These are phyloP conservation scores for Hippolais icterina DNA, from an alignment of 2,113 vertebrate genomes.

Conservation along the genomic window DNA sequence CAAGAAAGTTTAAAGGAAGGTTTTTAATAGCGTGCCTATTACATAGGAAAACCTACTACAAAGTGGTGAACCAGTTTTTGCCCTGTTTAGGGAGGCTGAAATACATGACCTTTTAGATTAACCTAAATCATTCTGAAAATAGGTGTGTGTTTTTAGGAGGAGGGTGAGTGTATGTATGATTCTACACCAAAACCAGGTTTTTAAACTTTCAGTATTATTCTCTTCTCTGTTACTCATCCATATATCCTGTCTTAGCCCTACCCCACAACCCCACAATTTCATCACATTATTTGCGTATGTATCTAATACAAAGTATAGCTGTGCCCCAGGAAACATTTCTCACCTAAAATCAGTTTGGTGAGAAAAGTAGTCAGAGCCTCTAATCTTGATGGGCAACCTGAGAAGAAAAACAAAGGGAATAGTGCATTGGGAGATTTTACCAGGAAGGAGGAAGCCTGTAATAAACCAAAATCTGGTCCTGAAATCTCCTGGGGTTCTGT, in stretches of 20 bases:
- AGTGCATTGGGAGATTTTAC: not conserved
- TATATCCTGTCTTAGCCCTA: not conserved
- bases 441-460: not conserved
- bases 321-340: not conserved
- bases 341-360: not conserved
- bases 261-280: not conserved
- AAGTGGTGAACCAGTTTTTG: not conserved
- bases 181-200: not conserved
- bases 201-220: not conserved
- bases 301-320: not conserved
- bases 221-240: not conserved
- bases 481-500: not conserved
- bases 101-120: not conserved
- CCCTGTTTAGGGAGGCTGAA: not conserved
- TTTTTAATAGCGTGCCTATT: not conserved
- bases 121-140: not conserved
- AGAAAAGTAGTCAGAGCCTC: not conserved
- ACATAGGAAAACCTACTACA: not conserved
- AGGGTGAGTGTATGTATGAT: not conserved
- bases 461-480: not conserved
- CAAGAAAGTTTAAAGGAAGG: not conserved
- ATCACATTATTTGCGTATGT: not conserved
- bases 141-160: rapidly evolving
- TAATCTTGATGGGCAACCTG: not conserved
- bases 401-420: not conserved